Evolutionary conservation across 2,888 invertebrate genomes (phyloP), one percentile per base, ranked within the genome.

Genomic region (Erebia ligea): DNA sequence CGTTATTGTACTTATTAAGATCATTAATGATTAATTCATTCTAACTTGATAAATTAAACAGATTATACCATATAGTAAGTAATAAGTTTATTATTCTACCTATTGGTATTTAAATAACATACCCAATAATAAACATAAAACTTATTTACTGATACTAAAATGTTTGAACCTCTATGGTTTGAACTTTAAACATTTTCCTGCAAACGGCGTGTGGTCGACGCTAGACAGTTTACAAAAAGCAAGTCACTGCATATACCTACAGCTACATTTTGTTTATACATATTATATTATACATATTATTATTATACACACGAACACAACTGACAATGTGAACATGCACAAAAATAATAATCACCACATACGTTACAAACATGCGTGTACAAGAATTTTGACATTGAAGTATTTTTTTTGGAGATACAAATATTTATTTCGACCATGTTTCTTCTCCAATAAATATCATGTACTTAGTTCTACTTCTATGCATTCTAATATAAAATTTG

Each of bases 281-380:
- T n/a, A n/a, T 8, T n/a, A n/a, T n/a, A 25, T 6, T 17, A 10
- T 17, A 17, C 52, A 8, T 17, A 45, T n/a, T 58, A 21, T 34
- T 58, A 58, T 34, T 65, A 56, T 19, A 54, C 64, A 52, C 54
- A 40, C 34, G 48, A 70, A 67, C 61, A 64, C 64, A 64, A 68
- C 70, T 19, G 62, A 66, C 61, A 72, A 42, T 65, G 58, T 62
- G 65, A 73, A 65, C 61, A 61, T 57, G 59, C n/a, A 72, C 62
- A 70, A 73, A 68, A 73, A 73, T 70, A 58, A 71, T 71, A 70
- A 73, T 62, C 65, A 65, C 64, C 65, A 68, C 70, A 73, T 68
- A 65, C 65, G 73, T 66, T 68, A 57, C 3, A 56, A 72, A 72
- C 63, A 57, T 67, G 64, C 25, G 61, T 52, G 25, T n/a, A 17